Evolutionary conservation across 2,888 invertebrate genomes (phyloP).

Genomic region (Biston betularia): DNA sequence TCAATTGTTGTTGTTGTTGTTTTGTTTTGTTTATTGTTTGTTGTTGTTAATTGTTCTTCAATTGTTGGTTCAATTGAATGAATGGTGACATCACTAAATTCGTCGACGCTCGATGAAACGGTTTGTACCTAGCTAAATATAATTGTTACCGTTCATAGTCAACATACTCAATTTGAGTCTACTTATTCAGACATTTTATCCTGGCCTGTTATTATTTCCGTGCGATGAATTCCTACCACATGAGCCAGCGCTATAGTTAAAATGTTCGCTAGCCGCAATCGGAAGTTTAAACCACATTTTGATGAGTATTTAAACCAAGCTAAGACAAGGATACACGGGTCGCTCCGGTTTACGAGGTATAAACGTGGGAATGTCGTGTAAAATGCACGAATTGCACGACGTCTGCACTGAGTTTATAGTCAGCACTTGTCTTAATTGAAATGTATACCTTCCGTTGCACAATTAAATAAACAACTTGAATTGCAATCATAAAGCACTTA

Average conservation of each 20-base stretch:
- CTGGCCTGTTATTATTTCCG: too few relatives aligned
- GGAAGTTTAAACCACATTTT: slow-evolving; percentile 3
- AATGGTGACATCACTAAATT: too few relatives aligned
- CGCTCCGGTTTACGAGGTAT: slow-evolving; percentile 16
- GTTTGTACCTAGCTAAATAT: too few relatives aligned
- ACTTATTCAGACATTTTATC: too few relatives aligned
- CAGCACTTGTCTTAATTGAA: not conserved
- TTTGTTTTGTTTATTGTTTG: too few relatives aligned
- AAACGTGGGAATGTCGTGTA: slow-evolving; percentile 10
- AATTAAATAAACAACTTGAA: not conserved
- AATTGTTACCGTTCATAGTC: too few relatives aligned
- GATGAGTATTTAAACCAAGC: slow-evolving; percentile 15
- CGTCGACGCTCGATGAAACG: too few relatives aligned
- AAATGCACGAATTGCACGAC: slow-evolving; percentile 7
- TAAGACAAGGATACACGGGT: not conserved
- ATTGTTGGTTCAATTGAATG: too few relatives aligned
- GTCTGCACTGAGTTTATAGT: not conserved
- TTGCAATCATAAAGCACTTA: too few relatives aligned
- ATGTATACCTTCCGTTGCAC: not conserved
- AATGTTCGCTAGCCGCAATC: not conserved
- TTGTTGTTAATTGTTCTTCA: too few relatives aligned
- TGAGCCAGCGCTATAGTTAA: not conserved
- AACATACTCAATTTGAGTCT: too few relatives aligned
- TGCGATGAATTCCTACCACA: not conserved
- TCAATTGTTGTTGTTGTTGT: too few relatives aligned